A percentile compares a stretch with the other conserved stretches of the same genome.
Evolutionary conservation across 2,888 invertebrate genomes (phyloP).

Genomic region (Pammene fasciana): DNA sequence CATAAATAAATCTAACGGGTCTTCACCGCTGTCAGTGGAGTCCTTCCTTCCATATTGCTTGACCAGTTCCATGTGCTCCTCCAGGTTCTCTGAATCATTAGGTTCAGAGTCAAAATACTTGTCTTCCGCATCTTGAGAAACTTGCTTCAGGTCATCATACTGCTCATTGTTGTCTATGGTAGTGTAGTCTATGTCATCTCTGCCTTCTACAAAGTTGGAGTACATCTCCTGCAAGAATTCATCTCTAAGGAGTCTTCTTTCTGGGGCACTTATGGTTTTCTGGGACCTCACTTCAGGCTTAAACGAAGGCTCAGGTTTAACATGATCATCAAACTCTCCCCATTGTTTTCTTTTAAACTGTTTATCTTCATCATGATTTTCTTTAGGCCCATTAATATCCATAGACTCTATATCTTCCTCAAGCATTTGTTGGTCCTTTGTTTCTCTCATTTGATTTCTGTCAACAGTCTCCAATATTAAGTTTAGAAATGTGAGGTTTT

Average conservation of each 20-base stretch:
- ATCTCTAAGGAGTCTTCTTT: conserved; percentile 86
- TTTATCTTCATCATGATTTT: conserved; percentile 48
- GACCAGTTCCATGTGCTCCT: conserved; percentile 71
- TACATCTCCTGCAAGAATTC: conserved; percentile 95
- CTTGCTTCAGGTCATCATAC: conserved; percentile 89
- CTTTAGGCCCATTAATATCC: conserved; percentile 52
- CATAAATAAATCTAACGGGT: conserved; percentile 90
- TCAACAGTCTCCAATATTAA: conserved; percentile 92
- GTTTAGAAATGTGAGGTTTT: conserved; percentile 86
- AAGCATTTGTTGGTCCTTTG: conserved; percentile 84
- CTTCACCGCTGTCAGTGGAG: conserved; percentile 67
- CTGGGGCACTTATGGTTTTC: conserved; percentile 79
- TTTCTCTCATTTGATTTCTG: conserved; percentile 85
- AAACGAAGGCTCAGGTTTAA: conserved; percentile 61
- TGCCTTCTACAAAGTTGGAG: conserved; percentile 91
- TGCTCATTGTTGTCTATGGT: conserved; percentile 91
- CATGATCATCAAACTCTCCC: conserved; percentile 83
- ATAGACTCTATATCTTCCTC: conserved; percentile 80
- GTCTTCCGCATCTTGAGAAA: conserved; percentile 91
- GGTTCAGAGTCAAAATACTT: conserved; percentile 94
- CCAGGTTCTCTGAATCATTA: conserved; percentile 81
- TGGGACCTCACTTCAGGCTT: conserved; percentile 64
- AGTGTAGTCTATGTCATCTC: conserved; percentile 94
- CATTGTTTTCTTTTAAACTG: conserved; percentile 62
- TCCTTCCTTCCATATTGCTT: conserved; percentile 64